Conservation (phyloP, 2,797 vertebrate genomes). For the Chromobotia macracanthus region DNA sequence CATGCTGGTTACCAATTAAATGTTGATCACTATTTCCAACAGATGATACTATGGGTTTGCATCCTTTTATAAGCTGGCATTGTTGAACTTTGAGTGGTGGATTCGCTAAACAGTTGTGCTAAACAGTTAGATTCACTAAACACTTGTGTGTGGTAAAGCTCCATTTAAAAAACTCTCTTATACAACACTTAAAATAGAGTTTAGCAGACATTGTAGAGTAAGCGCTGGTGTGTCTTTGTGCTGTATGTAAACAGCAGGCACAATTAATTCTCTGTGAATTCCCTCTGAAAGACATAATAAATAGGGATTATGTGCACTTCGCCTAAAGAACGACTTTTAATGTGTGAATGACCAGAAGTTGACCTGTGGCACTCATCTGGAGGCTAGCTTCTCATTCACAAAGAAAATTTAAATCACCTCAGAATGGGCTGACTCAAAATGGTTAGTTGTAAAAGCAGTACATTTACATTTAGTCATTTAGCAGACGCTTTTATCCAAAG, state of each 20-base stretch:
- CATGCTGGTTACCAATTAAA: too few relatives aligned
- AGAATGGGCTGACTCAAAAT: slow-evolving; percentile 55
- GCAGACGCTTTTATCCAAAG: too few relatives aligned
- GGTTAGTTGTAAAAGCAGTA: slow-evolving; percentile 59
- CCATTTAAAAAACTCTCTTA: neutral
- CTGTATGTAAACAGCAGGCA: too few relatives aligned
- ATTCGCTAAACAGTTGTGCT: too few relatives aligned
- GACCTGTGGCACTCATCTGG: slow-evolving; percentile 51
- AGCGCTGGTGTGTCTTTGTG: too few relatives aligned
- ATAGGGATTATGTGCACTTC: neutral
- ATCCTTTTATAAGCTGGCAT: too few relatives aligned
- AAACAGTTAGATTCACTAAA: too few relatives aligned
- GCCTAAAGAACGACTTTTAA: slow-evolving; percentile 10
- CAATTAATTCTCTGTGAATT: neutral
- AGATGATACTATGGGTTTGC: too few relatives aligned
- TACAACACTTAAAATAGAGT: too few relatives aligned
- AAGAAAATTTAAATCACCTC: slow-evolving; percentile 56
- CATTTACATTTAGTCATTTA: slow-evolving; percentile 65
- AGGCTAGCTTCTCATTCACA: slow-evolving; percentile 46
- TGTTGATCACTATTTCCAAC: neutral
- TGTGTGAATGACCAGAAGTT: slow-evolving; percentile 49
- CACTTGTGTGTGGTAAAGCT: too few relatives aligned
- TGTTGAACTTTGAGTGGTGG: too few relatives aligned
- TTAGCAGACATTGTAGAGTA: too few relatives aligned
- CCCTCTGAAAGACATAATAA: neutral